phyloP scores from a whole-genome alignment of 2,888 invertebrate genomes.

The Labia minor region DNA sequence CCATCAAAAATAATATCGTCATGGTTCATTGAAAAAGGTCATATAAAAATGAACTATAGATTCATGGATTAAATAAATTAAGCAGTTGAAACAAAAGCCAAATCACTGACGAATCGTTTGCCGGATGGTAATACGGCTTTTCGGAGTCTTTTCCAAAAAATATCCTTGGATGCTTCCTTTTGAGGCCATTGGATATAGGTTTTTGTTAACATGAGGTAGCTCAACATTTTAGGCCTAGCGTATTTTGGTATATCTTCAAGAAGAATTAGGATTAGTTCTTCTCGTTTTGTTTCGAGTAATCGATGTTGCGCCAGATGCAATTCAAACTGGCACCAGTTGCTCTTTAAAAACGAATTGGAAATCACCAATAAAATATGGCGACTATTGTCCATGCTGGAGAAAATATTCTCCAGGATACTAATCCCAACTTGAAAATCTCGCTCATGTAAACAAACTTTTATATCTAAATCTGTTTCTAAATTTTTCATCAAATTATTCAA shows the following conservation, averaged over 20 bases:
- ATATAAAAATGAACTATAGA: no score
- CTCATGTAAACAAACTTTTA: slow-evolving; percentile 57
- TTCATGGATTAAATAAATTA: no score
- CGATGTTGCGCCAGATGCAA: slow-evolving; percentile 58
- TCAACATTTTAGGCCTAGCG: slow-evolving; percentile 49
- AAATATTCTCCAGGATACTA: slow-evolving; percentile 58
- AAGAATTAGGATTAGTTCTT: slow-evolving; percentile 51
- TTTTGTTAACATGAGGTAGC: slow-evolving; percentile 55
- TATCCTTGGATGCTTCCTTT: slow-evolving; percentile 29
- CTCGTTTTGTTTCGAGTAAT: slow-evolving; percentile 48
- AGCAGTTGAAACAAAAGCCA: no score
- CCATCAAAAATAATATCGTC: no score
- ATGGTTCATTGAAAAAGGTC: no score
- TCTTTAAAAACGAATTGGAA: slow-evolving; percentile 50
- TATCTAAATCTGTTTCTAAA: slow-evolving; percentile 45
- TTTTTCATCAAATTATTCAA: slow-evolving; percentile 50
- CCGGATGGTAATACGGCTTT: slow-evolving; percentile 33
- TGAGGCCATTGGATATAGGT: slow-evolving; percentile 59
- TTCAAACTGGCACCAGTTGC: slow-evolving; percentile 65
- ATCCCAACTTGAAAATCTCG: slow-evolving; percentile 59
- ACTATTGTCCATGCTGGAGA: slow-evolving; percentile 56
- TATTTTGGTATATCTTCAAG: slow-evolving; percentile 52
- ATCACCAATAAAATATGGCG: slow-evolving; percentile 51
- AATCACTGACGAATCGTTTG: no score
- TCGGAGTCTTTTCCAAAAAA: slow-evolving; percentile 42